Evolutionary conservation across 2,888 invertebrate genomes (phyloP), one percentile per base, ranked within the genome.

Genomic region (Podotricha telesiphe): DNA sequence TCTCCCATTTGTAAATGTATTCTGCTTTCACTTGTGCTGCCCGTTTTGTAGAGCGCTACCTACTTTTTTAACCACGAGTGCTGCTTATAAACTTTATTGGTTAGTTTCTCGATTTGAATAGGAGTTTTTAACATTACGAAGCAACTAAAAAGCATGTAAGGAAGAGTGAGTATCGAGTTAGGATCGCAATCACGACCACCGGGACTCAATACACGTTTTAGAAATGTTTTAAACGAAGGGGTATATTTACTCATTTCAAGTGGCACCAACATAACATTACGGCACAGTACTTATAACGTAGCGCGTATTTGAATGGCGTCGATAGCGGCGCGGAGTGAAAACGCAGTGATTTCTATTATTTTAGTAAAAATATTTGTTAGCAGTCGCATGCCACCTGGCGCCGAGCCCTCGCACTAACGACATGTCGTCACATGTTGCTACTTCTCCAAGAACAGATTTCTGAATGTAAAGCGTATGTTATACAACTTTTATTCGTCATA

Each of bases 1-100:
- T 50, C 48, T 62, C 22, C 45, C 59, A 42, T 59, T 59, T 45
- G 45, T 20, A 22, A 59, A 45, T 59, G 59, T 59, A 59, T 59
- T 59, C 42, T 22, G 42, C 42, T 59, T 11, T 59, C 11, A 42
- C 42, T 22, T 42, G n/a, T 8, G 42, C 13, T n/a, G 37, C 22
- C 40, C 20, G n/a, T 59, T 59, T n/a, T n/a, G 10, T 59, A 22
- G 59, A 10, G 20, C 22, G 45, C 10, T 20, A 58, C 42, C 42
- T 58, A 20, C 19, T 8, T 58, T 58, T 20, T 13, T 19, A 40
- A 20, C 19, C 17, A 20, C 22, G 51, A 22, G 22, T 51, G 22
- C 15, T 51, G 22, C 22, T 51, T 51, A 22, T 22, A 22, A 20
- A 51, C 22, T 15, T 51, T 51, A 22, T 22, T 51, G 50, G 22